These are phyloP conservation scores for Gymnoscopelus microlampas DNA, from an alignment of 2,797 vertebrate species.

Conservation along the genomic window DNA sequence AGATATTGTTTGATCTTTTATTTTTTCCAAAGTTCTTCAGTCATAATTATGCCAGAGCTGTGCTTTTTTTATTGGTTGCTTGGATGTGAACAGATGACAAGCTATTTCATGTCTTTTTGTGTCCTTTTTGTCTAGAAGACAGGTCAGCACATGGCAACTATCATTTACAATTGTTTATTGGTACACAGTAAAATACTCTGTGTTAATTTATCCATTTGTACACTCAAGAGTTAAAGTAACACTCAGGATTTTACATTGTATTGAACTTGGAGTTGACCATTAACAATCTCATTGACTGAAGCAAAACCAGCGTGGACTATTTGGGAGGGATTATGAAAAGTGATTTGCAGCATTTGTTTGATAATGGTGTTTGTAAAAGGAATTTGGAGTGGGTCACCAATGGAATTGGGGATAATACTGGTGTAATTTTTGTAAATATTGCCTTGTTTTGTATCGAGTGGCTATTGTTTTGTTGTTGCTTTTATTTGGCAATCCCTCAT, in stretches of 20 bases:
- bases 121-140: slow-evolving; percentile 38
- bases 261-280: slow-evolving; percentile 50
- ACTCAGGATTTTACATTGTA: slow-evolving; percentile 12
- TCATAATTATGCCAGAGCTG: slow-evolving; percentile 37
- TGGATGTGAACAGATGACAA: slow-evolving; percentile 30
- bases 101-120: slow-evolving; percentile 22
- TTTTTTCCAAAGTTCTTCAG: slow-evolving; percentile 52
- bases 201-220: no score
- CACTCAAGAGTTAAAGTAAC: neutral
- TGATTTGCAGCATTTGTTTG: slow-evolving; percentile 29
- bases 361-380: slow-evolving; percentile 59
- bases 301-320: slow-evolving; percentile 73
- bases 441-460: slow-evolving; percentile 81
- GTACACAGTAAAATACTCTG: no score
- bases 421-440: slow-evolving; percentile 86
- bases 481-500: slow-evolving; percentile 75
- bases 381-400: slow-evolving; percentile 55
- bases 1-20: slow-evolving; percentile 62
- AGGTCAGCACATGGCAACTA: slow-evolving; percentile 37
- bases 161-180: slow-evolving; percentile 6
- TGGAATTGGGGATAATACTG: slow-evolving; percentile 60
- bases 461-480: slow-evolving; percentile 80
- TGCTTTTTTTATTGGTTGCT: slow-evolving; percentile 43
- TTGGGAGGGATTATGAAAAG: slow-evolving; percentile 45
- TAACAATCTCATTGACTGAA: slow-evolving; percentile 58